Base-by-base conservation (phyloP, 2,797 vertebrate genomes). In the Pangasius sanitwongsei region DNA sequence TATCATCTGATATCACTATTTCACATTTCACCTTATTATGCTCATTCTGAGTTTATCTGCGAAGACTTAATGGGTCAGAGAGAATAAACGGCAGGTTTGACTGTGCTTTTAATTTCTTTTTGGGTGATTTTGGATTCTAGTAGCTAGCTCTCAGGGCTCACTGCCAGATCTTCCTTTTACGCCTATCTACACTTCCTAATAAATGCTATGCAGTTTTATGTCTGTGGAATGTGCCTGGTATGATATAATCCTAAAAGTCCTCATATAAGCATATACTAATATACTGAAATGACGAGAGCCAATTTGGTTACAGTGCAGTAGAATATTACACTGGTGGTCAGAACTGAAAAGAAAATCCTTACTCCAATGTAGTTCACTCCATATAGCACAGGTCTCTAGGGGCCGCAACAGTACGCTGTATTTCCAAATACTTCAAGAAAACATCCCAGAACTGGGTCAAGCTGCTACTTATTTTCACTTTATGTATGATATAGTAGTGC, bases 371-470 rank as follows among this genome's bases (percentile, higher is more conserved):
- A 89, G 91, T 89, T 91, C 90, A 84, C 86, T 91, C 70, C 89
- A 90, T 92, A 57, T 89, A 91, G 88, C 70, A 75, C 87, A 91
- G 78, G 70, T 92, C 86, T 93, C 91, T 89, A 70, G 92, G 87
- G 80, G 78, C 6, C 69, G 81, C 74, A 84, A 86, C 81, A 89
- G 88, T 82, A 88, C 61, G 57, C 75, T 86, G 82, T 86, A 85
- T 89, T 91, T 89, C 91, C 89, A 92, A 85, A 93, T 89, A 84
- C 91, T 93, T 91, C 83, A 86, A 86, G 86, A 90, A 91, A 91
- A 88, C 87, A 88, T 91, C 78, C n/a, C 80, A 90, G 86, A 95
- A 94, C 87, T 94, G 92, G 94, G 94, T 94, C 93, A 94, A 12
- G 89, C 92, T 90, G 78, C 41, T 80, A 74, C 83, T 82, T 88